phyloP scores from a whole-genome alignment of 2,888 invertebrate species.

The Pyrrhosoma nymphula region DNA sequence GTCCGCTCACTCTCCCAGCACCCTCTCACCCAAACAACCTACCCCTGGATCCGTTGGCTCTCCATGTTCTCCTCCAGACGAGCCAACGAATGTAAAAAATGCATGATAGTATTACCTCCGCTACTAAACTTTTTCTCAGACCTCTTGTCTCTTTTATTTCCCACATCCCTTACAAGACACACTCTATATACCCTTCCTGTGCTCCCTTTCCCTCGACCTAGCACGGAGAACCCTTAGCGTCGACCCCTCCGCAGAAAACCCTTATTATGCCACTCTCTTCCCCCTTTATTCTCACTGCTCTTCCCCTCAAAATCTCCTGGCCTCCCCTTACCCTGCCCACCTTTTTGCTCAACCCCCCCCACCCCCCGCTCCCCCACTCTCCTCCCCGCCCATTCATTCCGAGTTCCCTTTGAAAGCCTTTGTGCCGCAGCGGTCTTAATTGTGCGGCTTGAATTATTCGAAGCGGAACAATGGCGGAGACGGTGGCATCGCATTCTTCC shows the following conservation, averaged over 20 bases:
- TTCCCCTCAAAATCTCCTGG: neutral
- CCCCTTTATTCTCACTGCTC: neutral
- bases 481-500: neutral
- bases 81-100: neutral
- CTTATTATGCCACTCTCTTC: neutral
- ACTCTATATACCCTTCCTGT: neutral
- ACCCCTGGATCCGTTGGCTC: neutral
- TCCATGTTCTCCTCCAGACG: neutral
- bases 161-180: neutral
- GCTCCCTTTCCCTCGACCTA: neutral
- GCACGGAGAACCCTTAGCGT: neutral
- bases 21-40: neutral
- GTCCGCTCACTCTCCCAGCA: neutral
- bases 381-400: neutral
- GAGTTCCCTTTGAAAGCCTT: neutral
- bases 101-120: neutral
- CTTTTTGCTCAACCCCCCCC: neutral
- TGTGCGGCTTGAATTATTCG: conserved; percentile 39
- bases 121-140: neutral
- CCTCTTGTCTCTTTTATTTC: neutral
- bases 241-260: neutral
- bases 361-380: neutral
- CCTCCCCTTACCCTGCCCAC: no score
- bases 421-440: neutral
- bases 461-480: conserved; percentile 22